Evolutionary conservation across 2,888 invertebrate species (phyloP).

Genomic region (Athrips mouffetella): DNA sequence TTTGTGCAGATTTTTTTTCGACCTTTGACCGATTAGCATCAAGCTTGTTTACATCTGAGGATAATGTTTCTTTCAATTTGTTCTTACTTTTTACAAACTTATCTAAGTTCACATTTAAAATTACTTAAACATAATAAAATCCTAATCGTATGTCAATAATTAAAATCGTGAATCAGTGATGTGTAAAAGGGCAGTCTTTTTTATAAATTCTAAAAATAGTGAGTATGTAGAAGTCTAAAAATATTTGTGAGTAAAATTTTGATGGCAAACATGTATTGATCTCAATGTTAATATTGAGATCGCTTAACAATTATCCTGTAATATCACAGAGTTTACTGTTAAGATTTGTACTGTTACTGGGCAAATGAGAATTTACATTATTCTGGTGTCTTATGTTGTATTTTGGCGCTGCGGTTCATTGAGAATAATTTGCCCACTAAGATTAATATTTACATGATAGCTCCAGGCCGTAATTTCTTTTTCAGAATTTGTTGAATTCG

Average conservation of each 20-base stretch:
- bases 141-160: conserved; percentile 5
- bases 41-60: no score
- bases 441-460: no score
- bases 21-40: no score
- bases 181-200: conserved; percentile 21
- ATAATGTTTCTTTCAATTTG: neutral
- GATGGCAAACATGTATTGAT: neutral
- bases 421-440: no score
- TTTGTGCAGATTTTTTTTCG: no score
- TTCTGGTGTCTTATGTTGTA: neutral
- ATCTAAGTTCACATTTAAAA: conserved; percentile 3
- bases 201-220: conserved; percentile 12
- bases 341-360: neutral
- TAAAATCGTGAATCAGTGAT: conserved; percentile 17
- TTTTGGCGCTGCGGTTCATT: neutral
- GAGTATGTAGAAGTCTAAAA: conserved; percentile 10
- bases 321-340: conserved; percentile 20
- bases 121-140: neutral
- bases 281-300: neutral
- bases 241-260: neutral
- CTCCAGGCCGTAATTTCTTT: no score
- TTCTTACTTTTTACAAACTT: neutral
- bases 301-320: conserved; percentile 2
- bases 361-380: neutral
- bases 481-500: no score